Base-by-base conservation (phyloP, 2,888 invertebrate genomes). In the Lepidonotus clava region DNA sequence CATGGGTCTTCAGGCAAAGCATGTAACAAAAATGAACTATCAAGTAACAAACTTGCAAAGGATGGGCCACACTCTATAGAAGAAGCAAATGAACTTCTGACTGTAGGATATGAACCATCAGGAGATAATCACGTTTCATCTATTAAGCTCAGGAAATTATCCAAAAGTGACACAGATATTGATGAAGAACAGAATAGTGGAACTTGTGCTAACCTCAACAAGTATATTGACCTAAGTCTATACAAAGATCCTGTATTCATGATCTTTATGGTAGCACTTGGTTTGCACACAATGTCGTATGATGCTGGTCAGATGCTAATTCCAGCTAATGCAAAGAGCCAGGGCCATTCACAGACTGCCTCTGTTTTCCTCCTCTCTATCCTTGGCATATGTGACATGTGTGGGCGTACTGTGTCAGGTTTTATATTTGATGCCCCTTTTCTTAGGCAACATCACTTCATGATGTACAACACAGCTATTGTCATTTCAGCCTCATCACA, bases 371-470 rank as follows among this genome's bases (percentile, higher is more conserved):
- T 98, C 86, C 95, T 98, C 18, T 96, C 98, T 0, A 95, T 96
- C 1, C 97, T 98, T 91, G 99, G 98, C 41, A 96, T 98, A 67
- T 96, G 97, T 0, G 99, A 99, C 93, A 98, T 98, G 0, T 93
- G 98, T 76, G 98, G 98, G 77, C 96, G 98, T 95, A 96, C 98
- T 24, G 67, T 88, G 11, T 90, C 90, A 28, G 91, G 91, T 21
- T 85, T 90, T 46, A 28, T 91, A 11, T 88, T 91, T 21, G 91
- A 92, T 86, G 77, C 90, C 24, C 89, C 89, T 61, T 46, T 71
- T 11, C 84, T 92, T 0, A 89, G 89, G 86, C 88, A 87, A 18
- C 87, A 89, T 85, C 88, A 91, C 0, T 77, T 88, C n/a, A 71
- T 88, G 0, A 87, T 90, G 2, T 91, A 91, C 53, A 90, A 90